Conservation (phyloP, 2,888 invertebrate species). For the Hartigia nigra region DNA sequence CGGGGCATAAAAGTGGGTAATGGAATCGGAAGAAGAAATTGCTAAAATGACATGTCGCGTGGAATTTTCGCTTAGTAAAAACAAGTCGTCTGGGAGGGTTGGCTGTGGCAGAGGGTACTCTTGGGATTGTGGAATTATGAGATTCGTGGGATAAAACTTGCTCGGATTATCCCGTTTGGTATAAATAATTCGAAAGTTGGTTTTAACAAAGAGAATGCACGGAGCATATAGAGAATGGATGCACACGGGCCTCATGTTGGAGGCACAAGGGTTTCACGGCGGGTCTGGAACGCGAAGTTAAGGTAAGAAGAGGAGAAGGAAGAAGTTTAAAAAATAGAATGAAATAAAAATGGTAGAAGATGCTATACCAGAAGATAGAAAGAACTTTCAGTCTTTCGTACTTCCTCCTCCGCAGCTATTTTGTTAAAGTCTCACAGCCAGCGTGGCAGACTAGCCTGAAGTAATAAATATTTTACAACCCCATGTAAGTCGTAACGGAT, state of each 20-base stretch:
- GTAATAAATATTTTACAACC: conserved; percentile 43
- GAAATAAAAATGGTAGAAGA: conserved; percentile 23
- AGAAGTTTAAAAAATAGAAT: conserved; percentile 4
- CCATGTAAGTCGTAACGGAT: conserved; percentile 11
- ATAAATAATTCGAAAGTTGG: conserved; percentile 23
- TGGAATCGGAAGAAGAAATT: not conserved
- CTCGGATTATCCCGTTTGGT: not conserved
- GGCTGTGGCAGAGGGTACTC: conserved; percentile 1
- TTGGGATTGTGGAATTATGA: not conserved
- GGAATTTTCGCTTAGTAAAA: conserved; percentile 13
- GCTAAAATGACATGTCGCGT: not conserved
- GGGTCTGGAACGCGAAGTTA: not conserved
- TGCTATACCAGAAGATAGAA: not conserved
- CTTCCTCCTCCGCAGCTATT: not conserved
- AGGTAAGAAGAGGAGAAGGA: not conserved
- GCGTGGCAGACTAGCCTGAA: conserved; percentile 21
- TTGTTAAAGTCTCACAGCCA: conserved; percentile 15
- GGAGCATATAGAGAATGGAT: conserved; percentile 16
- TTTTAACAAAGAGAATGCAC: conserved; percentile 23
- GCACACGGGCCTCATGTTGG: conserved; percentile 15
- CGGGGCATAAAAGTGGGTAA: not conserved
- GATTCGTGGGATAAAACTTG: not conserved
- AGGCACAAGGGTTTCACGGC: conserved; percentile 10
- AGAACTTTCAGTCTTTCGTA: not conserved
- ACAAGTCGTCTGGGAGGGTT: conserved; percentile 13